Base-by-base conservation (phyloP, 2,888 invertebrate genomes). In the Andricus quercusramuli region DNA sequence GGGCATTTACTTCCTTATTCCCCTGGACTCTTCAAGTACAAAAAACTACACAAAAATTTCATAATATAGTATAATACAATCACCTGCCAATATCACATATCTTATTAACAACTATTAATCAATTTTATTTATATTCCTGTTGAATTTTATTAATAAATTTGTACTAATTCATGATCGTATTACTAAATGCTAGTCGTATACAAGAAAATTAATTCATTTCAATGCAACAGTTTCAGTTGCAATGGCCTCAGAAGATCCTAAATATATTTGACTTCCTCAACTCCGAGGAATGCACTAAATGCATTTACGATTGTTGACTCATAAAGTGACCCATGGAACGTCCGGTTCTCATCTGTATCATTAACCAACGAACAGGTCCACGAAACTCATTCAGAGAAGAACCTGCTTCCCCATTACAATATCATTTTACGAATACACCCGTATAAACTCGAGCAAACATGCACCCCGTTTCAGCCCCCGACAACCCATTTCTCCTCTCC, bases 291-390 rank as follows among this genome's bases (percentile, higher is more conserved):
- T 25, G 62, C 25, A 62, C 15, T 25, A 81, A 79, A 82, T 80
- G 83, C 82, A 85, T 82, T 80, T 37, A 78, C 78, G 80, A 88
- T 88, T 88, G 87, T 89, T 90, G 89, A 90, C 90, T 90, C 87
- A 85, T 80, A 85, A 86, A 83, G 85, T 86, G 87, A 88, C 88
- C 86, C 88, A 82, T 80, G 85, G 83, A 84, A 84, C 85, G 84
- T 86, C 86, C 86, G 90, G 89, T 90, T 89, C 85, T 88, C 88
- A 89, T 88, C 88, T 90, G 90, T 89, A 91, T 89, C 90, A 90
- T 88, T 91, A 89, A 90, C 91, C 89, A 86, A 81, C 80, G 87
- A 88, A 88, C 91, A 90, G 90, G 90, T 90, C 89, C 89, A 86
- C 88, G 86, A 86, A 86, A 87, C 85, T 83, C 83, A 82, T 79